Evolutionary conservation across 1,140 invertebrate genomes (phyloP), one percentile per base, ranked within the genome.

Genomic region (Tetranychus cinnabarinus): DNA sequence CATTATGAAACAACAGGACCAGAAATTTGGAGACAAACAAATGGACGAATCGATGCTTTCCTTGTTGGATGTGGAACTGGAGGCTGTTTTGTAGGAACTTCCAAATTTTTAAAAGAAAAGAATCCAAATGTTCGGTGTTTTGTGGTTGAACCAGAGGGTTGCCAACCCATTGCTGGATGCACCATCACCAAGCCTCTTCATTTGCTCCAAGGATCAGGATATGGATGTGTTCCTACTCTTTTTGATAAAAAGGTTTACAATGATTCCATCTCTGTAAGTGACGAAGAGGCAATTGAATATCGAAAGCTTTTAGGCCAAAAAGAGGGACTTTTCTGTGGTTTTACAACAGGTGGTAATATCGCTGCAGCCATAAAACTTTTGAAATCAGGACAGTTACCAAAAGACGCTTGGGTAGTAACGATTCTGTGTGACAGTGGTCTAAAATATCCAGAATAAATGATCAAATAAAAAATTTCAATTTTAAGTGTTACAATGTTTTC

Each of bases 1-100:
- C 59, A 60, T 35, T 35, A 74, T 31, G 71, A 72, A 59, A 74
- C 73, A 10, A 77, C 76, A 31, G 76, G 75, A 13, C 75, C 75
- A 46, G 76, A 77, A 69, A 77, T 77, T 42, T 77, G 74, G 74
- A 60, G 68, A 45, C 71, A 77, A 65, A 77, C 75, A 42, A 66
- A 68, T 45, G 69, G 69, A 0, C 55, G 56, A 54, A 56, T 69
- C 13, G 68, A 69, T 54, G 66, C 65, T 10, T 69, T 67, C 33
- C 39, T 69, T 36, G 61, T 62, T 15, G 65, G 63, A 3, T 64
- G 68, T n/a, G 68, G 68, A 12, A 69, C 68, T 5, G 67, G 65
- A 1, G 68, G 68, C 6, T 66, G 67, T 1, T 64, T 64, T 46
- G 47, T 48, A 2, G 64, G 64, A 42, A 46, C 54, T 3, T 47